Base-by-base conservation (phyloP, 2,888 invertebrate genomes). In the Cecidostiba fungosa region DNA sequence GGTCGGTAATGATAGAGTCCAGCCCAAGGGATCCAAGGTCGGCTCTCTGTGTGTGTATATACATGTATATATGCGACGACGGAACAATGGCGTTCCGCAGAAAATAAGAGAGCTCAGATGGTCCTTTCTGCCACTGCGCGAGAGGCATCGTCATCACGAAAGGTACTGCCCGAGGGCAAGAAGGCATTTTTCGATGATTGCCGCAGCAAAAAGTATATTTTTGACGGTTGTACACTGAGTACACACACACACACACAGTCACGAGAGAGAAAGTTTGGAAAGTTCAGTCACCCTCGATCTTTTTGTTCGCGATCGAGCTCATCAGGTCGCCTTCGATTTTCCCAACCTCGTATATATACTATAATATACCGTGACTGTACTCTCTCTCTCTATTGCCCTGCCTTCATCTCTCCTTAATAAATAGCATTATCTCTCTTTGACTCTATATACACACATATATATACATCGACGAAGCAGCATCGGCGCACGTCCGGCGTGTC, bases 1-100 rank as follows among this genome's bases (percentile, higher is more conserved):
- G 84, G 36, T 29, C 70, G 47, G 84, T 86, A 86, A 86, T 86
- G 81, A 86, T 86, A 84, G 86, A 77, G 84, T 47, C 72, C 72
- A 70, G 78, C 80, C 77, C 70, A 73, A 72, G 59, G 50, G 36
- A 84, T 81, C 59, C 84, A 86, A 84, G 86, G 84, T 77, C 81
- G 77, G 80, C 1, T 10, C 70, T 32, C 29, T 54, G 47, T 10
- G 32, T 26, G 5, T 8, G 62, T 39, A 32, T 32, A 32, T 32
- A 32, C 3, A 32, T 54, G 47, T 10, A 29, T 26, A 6, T 8
- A 47, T 43, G 12, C 39, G 29, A n/a, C 29, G 43, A 1, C 12
- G 16, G 54, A 26, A 66, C 66, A 66, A 66, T 66, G 66, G 62
- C 66, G 54, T n/a, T 23, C 16, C 76, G 16, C 16, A 16, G 12